phyloP scores from a whole-genome alignment of 2,113 vertebrate species.

The Xenopus laevis region DNA sequence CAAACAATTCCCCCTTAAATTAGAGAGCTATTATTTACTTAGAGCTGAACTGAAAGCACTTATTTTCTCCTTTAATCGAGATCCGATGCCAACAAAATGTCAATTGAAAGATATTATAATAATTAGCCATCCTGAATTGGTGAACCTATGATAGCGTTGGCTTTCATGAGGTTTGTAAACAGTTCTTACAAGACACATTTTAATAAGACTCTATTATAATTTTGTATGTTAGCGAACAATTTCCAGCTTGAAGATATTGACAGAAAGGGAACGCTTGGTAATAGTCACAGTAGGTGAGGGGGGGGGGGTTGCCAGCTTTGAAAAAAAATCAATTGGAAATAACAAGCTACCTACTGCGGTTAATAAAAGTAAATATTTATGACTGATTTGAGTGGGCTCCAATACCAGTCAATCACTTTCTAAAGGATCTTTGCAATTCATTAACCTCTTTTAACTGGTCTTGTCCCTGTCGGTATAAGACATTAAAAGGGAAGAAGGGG shows the following conservation, averaged over 20 bases:
- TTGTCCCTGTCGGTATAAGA: conserved; percentile 92
- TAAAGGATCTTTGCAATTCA: conserved; percentile 94
- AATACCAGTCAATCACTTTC: conserved; percentile 95
- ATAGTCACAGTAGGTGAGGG: conserved; percentile 57
- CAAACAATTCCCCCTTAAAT: conserved; percentile 6
- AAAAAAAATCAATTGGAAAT: conserved; percentile 86
- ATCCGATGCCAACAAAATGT: conserved; percentile 26
- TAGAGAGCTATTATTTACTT: conserved; percentile 10
- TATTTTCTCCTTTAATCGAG: conserved; percentile 12
- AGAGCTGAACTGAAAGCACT: not conserved
- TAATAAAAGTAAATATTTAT: conserved; percentile 99
- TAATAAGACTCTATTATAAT: conserved; percentile 43
- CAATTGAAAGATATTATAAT: conserved; percentile 46
- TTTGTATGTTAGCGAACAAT: conserved; percentile 45
- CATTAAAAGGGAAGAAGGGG: conserved; percentile 86
- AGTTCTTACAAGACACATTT: conserved; percentile 1
- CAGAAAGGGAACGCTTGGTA: conserved; percentile 64
- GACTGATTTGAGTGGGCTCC: conserved; percentile 93
- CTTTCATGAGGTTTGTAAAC: conserved; percentile 38
- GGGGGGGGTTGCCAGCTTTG: conserved; percentile 48
- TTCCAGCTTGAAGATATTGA: conserved; percentile 64
- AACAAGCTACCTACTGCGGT: conserved; percentile 83
- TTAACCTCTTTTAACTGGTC: conserved; percentile 94
- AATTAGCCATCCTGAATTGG: conserved; percentile 33
- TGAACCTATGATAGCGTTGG: conserved; percentile 25